A percentile compares a stretch with the other conserved stretches of the same genome.
These are phyloP conservation scores for Corynorhinus townsendii DNA, from an alignment of 2,113 vertebrate species.

Conservation along the genomic window DNA sequence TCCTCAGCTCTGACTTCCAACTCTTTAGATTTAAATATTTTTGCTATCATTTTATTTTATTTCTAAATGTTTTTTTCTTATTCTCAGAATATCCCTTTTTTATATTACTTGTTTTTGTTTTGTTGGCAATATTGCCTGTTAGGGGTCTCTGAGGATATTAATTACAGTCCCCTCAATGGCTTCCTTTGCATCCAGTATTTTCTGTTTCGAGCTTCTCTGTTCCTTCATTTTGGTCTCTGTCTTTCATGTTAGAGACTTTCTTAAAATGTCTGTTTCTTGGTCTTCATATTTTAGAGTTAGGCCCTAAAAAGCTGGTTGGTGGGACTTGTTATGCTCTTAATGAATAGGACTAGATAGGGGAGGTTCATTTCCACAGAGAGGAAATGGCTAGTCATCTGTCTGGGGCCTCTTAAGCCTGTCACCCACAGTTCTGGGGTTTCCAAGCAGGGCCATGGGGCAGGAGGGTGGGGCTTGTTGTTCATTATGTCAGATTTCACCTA, in stretches of 20 bases:
- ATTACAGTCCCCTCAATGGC: background rate
- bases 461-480: background rate
- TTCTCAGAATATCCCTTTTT: background rate
- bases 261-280: slow-evolving; percentile 9
- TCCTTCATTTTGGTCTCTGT: background rate
- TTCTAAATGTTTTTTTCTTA: background rate
- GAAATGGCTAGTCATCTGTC: background rate
- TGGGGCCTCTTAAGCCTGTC: background rate
- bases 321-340: background rate
- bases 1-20: background rate
- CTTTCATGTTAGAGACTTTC: background rate
- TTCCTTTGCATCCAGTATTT: background rate
- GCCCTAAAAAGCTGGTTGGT: background rate
- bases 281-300: background rate
- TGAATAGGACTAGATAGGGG: background rate
- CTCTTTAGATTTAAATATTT: background rate
- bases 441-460: background rate
- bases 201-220: background rate
- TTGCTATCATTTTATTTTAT: background rate
- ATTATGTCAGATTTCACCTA: background rate
- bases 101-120: background rate
- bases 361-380: background rate
- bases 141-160: background rate
- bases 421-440: background rate
- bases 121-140: background rate